Percentiles rank a stretch among this genome's conserved stretches.
These are phyloP conservation scores for Hipparchia sbordonii DNA, from an alignment of 2,888 invertebrate species.

Conservation along the genomic window DNA sequence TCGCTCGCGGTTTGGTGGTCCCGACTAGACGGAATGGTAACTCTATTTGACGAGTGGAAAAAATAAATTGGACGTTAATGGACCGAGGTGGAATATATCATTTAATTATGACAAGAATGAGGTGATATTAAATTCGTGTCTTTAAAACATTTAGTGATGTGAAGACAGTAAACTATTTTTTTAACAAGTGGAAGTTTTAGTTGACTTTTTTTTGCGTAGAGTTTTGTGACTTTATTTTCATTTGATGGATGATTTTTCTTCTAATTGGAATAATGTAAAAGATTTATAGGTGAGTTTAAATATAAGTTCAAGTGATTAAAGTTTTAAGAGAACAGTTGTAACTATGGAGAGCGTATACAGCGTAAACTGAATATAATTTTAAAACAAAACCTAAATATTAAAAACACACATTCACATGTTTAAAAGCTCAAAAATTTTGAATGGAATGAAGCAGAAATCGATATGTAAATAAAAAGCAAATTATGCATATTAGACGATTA, in stretches of 20 bases:
- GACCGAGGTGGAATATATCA: constrained; percentile 50
- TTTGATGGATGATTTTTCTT: constrained; percentile 32
- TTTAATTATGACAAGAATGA: constrained; percentile 63
- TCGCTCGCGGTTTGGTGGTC: constrained; percentile 60
- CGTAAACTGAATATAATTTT: background rate
- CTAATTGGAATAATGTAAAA: constrained; percentile 39
- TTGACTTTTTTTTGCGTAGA: constrained; percentile 29
- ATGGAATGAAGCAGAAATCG: background rate
- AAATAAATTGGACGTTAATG: constrained; percentile 57
- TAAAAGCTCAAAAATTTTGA: background rate
- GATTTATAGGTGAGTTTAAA: constrained; percentile 46
- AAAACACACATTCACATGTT: no score
- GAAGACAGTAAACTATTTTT: constrained; percentile 33
- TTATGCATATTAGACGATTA: background rate
- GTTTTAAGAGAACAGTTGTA: background rate
- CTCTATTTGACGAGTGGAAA: constrained; percentile 51
- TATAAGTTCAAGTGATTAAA: background rate
- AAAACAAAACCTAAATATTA: background rate
- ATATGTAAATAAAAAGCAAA: background rate
- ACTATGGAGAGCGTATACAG: background rate
- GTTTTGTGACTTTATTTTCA: constrained; percentile 33
- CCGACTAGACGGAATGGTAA: constrained; percentile 61
- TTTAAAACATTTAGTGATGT: constrained; percentile 36
- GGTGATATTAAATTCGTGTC: constrained; percentile 55
- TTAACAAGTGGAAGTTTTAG: constrained; percentile 36